Conservation (phyloP, 2,888 invertebrate genomes). For the Orchesellides sinensis region DNA sequence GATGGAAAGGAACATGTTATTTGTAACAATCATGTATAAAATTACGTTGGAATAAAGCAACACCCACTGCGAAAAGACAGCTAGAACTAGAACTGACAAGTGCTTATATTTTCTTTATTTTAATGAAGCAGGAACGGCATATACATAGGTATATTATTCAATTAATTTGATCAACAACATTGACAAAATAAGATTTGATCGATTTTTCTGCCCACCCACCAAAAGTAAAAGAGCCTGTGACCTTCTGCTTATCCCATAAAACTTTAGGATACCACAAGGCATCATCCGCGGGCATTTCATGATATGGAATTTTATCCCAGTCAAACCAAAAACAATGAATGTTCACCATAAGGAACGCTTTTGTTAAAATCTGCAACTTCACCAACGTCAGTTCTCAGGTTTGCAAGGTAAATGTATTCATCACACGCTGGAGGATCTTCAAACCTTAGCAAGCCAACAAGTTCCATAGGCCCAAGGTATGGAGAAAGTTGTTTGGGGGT, state of each 20-base stretch:
- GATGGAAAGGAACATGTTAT: too few species aligned
- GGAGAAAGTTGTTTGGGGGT: conserved; percentile 17
- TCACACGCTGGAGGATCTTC: conserved; percentile 58
- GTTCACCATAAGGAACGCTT: not conserved
- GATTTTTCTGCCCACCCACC: conserved; percentile 48
- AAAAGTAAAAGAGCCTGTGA: conserved; percentile 52
- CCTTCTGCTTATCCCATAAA: conserved; percentile 39
- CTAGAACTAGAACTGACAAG: too few species aligned
- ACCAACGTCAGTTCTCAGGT: not conserved
- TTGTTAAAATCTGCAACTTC: not conserved
- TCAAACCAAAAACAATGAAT: conserved; percentile 59
- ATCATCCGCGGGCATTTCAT: conserved; percentile 66
- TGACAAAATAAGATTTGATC: conserved; percentile 51
- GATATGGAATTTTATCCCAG: conserved; percentile 59
- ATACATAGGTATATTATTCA: too few species aligned
- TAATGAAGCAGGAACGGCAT: too few species aligned
- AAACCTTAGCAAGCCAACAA: conserved; percentile 54
- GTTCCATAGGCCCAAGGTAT: not conserved
- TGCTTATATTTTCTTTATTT: too few species aligned
- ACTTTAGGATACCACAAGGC: conserved; percentile 65
- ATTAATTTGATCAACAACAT: conserved; percentile 25
- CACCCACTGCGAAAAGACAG: too few species aligned
- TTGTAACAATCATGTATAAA: too few species aligned
- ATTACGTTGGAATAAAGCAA: too few species aligned
- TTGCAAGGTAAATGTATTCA: conserved; percentile 54